Percentiles rank a stretch among this genome's conserved stretches.
Conservation (phyloP, 2,888 invertebrate genomes). For the Sylvicola fuscatus region DNA sequence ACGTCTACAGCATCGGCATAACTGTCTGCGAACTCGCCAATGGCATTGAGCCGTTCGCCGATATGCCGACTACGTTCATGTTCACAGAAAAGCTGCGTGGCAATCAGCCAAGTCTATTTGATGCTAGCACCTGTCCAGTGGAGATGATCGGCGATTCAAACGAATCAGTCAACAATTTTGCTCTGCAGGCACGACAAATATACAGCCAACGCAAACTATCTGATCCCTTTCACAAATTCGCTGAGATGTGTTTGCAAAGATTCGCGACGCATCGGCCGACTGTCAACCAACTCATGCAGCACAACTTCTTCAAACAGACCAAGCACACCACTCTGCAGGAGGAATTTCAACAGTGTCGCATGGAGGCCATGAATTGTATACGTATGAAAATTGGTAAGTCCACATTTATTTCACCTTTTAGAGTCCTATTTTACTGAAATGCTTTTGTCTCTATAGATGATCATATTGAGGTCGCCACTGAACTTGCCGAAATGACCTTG, state of each 20-base stretch:
- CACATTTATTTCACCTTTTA: neutral
- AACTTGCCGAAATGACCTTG: constrained; percentile 14
- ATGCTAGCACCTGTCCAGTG: constrained; percentile 44
- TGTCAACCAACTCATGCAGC: constrained; percentile 44
- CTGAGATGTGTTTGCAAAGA: constrained; percentile 47
- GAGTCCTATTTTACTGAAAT: neutral
- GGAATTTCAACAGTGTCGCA: constrained; percentile 15
- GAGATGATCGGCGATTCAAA: constrained; percentile 20
- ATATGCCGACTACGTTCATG: constrained; percentile 75
- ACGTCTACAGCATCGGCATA: constrained; percentile 81
- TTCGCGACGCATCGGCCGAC: constrained; percentile 49
- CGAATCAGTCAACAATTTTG: constrained; percentile 24
- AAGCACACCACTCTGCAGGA: constrained; percentile 19
- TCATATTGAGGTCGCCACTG: constrained; percentile 12
- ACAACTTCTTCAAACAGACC: constrained; percentile 55
- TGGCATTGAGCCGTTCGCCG: constrained; percentile 71
- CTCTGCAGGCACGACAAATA: constrained; percentile 23
- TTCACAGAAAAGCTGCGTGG: constrained; percentile 69
- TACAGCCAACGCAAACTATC: constrained; percentile 44
- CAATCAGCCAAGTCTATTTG: constrained; percentile 50
- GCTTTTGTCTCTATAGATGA: constrained; percentile 10
- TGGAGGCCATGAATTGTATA: constrained; percentile 15
- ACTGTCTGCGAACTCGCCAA: constrained; percentile 75
- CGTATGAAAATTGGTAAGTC: constrained; percentile 13
- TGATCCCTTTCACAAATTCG: constrained; percentile 56